phyloP scores from a whole-genome alignment of 2,888 invertebrate genomes.

The Drosophila rubida region DNA sequence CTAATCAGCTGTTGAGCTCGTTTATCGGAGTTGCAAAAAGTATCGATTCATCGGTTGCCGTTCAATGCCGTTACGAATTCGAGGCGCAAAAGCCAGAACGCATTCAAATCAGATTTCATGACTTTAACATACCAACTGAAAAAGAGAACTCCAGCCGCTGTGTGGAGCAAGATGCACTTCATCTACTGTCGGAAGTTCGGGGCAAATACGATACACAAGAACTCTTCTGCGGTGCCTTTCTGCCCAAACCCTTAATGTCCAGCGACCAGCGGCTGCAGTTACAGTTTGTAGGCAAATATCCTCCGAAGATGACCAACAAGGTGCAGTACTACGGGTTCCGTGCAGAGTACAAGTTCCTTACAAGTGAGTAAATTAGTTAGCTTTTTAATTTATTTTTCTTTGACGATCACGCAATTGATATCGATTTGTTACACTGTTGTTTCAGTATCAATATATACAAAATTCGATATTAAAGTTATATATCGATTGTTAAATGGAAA shows the following conservation, averaged over 20 bases:
- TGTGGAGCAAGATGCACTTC: slow-evolving; percentile 80
- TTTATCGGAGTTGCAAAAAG: slow-evolving; percentile 86
- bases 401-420: not conserved
- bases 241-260: slow-evolving; percentile 96
- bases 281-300: slow-evolving; percentile 91
- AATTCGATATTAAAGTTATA: not conserved
- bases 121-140: slow-evolving; percentile 83
- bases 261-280: slow-evolving; percentile 94
- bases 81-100: slow-evolving; percentile 93
- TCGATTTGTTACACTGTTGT: not conserved
- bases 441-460: not conserved
- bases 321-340: slow-evolving; percentile 92
- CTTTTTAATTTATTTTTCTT: too few species aligned
- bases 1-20: slow-evolving; percentile 92
- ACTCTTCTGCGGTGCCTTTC: slow-evolving; percentile 92
- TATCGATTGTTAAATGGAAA: not conserved
- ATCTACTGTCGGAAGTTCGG: slow-evolving; percentile 91
- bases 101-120: slow-evolving; percentile 83
- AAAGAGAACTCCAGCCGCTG: slow-evolving; percentile 80
- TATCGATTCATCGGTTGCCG: slow-evolving; percentile 85
- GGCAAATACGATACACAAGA: slow-evolving; percentile 94
- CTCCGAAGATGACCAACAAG: slow-evolving; percentile 87
- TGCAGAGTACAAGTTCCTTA: slow-evolving; percentile 94
- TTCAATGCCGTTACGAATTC: slow-evolving; percentile 94
- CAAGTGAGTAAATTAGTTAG: slow-evolving; percentile 88